Evolutionary conservation across 2,113 vertebrate genomes (phyloP), one percentile per base, ranked within the genome.

Genomic region (Oxygymnocypris stewartii): DNA sequence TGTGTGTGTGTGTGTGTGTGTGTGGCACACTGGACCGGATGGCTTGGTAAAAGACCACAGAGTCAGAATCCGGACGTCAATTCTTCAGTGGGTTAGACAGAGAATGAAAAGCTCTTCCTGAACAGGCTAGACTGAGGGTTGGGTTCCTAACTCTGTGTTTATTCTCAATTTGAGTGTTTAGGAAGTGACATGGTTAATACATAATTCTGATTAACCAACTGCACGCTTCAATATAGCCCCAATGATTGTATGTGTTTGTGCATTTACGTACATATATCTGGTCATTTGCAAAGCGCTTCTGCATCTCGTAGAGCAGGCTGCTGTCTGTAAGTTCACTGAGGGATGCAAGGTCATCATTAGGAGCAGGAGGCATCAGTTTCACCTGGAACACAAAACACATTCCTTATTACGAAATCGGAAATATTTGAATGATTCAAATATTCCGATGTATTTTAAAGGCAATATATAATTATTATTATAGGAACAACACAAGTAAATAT

Each of bases 261-360:
- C 37, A 49, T 84, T 73, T 85, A 94, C 97, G 94, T 93, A 99
- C 97, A 6, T 99, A 97, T 91, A 99, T 98, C 93, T 99, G 98
- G 91, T 98, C 94, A 25, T 98, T 99, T 76, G 93, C 96, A 44
- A 97, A 99, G 86, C 98, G 97, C 89, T 99, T 99, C 92, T 99
- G 97, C 91, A 99, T 98, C 91, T 99, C 98, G 8, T 99, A 99
- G n/a, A 99, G 96, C n/a, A 99, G 94, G 88, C 97, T 98, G 94
- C 96, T 95, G 84, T 98, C 96, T 0, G 95, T 98, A 31, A 99
- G 95, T 91, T 99, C 97, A 13, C 96, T 99, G 92, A 99, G 95
- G 4, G 97, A 98, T 0, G 98, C 96, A 86, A 99, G 94, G 93
- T 99, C 97, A 5, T 99, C 98, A 8, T 95, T 99, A 8, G 98